These are phyloP conservation scores for Oceanites oceanicus DNA, from an alignment of 2,113 vertebrate species.

Conservation along the genomic window DNA sequence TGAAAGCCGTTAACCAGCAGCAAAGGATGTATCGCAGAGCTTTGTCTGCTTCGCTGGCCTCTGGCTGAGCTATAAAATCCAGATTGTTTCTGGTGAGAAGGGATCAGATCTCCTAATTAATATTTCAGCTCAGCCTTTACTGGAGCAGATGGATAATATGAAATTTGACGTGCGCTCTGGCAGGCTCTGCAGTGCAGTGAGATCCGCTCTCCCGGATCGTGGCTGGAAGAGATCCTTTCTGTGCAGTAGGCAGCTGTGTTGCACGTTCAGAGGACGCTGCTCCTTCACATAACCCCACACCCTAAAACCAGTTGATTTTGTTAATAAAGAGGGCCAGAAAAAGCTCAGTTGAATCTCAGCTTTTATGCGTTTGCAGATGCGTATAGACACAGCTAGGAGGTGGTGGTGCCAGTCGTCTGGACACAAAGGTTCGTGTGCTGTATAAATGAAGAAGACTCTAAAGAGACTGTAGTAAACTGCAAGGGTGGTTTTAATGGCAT, in stretches of 20 bases:
- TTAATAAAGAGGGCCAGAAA: background rate
- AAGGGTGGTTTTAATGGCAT: background rate
- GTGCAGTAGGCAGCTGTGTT: background rate
- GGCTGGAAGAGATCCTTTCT: background rate
- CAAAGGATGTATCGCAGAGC: conserved; percentile 47
- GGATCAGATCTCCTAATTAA: conserved; percentile 56
- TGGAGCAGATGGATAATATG: conserved; percentile 38
- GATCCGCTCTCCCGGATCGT: background rate
- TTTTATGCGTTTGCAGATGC: background rate
- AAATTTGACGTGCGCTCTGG: conserved; percentile 2
- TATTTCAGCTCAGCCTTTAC: conserved; percentile 40
- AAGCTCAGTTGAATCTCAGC: background rate
- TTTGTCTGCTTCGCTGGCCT: conserved; percentile 31
- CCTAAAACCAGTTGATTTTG: background rate
- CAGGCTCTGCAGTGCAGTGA: background rate
- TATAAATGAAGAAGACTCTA: background rate
- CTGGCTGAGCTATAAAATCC: conserved; percentile 43
- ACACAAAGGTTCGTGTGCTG: background rate
- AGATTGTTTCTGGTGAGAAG: conserved; percentile 50
- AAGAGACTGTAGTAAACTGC: background rate
- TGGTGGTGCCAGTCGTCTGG: background rate
- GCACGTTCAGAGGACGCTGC: background rate
- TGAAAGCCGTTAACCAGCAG: conserved; percentile 32
- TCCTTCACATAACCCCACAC: background rate
- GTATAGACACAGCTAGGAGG: background rate